These are phyloP conservation scores for Folsomia candida DNA, from an alignment of 2,888 invertebrate genomes.

Conservation along the genomic window DNA sequence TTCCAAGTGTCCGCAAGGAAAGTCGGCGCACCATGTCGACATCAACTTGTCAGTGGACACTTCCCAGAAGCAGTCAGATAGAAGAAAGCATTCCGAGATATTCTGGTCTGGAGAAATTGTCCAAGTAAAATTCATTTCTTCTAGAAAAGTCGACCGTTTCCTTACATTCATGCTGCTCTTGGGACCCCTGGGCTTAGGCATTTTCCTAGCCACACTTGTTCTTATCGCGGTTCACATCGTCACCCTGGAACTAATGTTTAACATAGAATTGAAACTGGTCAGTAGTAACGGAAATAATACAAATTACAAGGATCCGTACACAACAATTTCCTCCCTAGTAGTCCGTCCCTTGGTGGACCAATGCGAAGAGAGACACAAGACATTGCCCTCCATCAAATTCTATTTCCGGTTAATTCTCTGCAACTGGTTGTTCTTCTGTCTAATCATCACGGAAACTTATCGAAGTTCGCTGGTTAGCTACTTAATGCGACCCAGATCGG, in stretches of 20 bases:
- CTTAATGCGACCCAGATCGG: neutral
- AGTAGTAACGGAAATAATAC: neutral
- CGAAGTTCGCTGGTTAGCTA: neutral
- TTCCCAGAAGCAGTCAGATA: neutral
- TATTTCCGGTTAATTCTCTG: neutral
- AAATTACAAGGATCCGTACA: neutral
- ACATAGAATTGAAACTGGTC: neutral
- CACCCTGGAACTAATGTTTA: neutral
- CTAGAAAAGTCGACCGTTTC: neutral
- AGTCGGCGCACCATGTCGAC: neutral
- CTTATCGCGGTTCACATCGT: neutral
- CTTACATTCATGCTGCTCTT: neutral
- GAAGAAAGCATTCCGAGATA: neutral
- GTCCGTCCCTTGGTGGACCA: neutral
- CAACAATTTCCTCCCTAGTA: neutral
- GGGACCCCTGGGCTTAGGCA: neutral
- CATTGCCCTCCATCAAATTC: neutral
- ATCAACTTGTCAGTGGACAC: neutral
- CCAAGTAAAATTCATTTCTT: neutral
- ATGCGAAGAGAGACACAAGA: neutral
- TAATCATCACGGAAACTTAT: slow-evolving; percentile 10
- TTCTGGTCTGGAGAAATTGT: neutral
- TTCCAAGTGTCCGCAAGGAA: neutral
- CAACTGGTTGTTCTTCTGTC: neutral
- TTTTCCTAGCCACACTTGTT: neutral